Base-by-base conservation (phyloP, 2,888 invertebrate species). In the Rotaria macrura region DNA sequence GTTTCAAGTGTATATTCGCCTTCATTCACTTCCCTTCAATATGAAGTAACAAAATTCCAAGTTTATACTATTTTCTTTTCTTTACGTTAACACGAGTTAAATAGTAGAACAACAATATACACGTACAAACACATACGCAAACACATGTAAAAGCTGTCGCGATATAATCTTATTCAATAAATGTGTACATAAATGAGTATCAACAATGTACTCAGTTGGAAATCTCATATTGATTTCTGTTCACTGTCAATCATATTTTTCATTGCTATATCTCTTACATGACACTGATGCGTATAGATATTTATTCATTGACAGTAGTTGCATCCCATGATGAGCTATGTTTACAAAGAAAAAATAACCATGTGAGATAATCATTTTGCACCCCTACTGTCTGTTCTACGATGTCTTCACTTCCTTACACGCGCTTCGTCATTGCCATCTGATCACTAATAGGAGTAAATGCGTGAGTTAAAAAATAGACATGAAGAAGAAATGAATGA, bases 341-440 rank as follows among this genome's bases (percentile, higher is more conserved):
- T 65, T 65, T 65, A 65, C 34, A 65, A 65, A 34, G 38, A 65
- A 65, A 65, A 49, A 4, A 14, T 7, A 57, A 57, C n/a, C 17
- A 25, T 65, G 65, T 34, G 65, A 65, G 65, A 65, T 65, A 65
- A 65, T 65, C 65, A 65, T 65, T 65, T 65, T 29, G 65, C 65
- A 65, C 65, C 65, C 65, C 65, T 38, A 65, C 65, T 65, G 65
- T 65, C 65, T 65, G 14, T 65, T 29, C 7, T 65, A 65, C 38
- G 34, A 0, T 65, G 65, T 65, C 65, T 65, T 65, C 20, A 34
- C 65, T 65, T 29, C 17, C 17, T 34, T 65, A 34, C 17, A 34
- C 7, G 65, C 20, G 65, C 6, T 65, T 34, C 65, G 29, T 65
- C 65, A 65, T 65, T 65, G 65, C 65, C 65, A 65, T 34, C 17